These are phyloP conservation scores for Brachionichthys hirsutus DNA, from an alignment of 2,113 vertebrate genomes.

Conservation along the genomic window DNA sequence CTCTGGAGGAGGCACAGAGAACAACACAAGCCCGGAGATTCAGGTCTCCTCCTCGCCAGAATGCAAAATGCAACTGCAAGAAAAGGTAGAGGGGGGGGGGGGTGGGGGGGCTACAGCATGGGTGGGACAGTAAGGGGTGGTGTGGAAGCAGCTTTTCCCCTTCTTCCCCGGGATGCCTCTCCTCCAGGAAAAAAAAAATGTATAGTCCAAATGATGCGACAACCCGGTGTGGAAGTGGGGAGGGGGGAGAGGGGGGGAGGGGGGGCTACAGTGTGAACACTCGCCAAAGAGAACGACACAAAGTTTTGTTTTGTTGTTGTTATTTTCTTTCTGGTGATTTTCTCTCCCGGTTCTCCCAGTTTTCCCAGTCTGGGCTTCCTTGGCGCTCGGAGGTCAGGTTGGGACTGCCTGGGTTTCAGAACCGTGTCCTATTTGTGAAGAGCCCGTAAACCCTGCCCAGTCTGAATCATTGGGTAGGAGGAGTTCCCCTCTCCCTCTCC, in stretches of 20 bases:
- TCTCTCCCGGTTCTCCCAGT: slow-evolving; percentile 59
- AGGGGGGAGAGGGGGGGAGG: slow-evolving; percentile 28
- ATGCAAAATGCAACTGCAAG: slow-evolving; percentile 53
- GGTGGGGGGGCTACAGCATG: slow-evolving; percentile 49
- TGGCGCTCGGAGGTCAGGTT: slow-evolving; percentile 89
- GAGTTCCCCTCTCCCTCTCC: slow-evolving; percentile 85
- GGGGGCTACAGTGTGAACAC: slow-evolving; percentile 46
- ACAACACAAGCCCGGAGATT: slow-evolving; percentile 35
- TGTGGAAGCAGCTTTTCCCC: slow-evolving; percentile 47
- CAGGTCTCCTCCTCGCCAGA: slow-evolving; percentile 54
- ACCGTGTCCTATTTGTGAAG: slow-evolving; percentile 97
- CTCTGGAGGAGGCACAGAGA: slow-evolving; percentile 57
- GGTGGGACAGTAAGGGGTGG: slow-evolving; percentile 54
- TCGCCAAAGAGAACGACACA: slow-evolving; percentile 60
- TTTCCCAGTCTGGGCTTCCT: slow-evolving; percentile 85
- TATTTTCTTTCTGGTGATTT: slow-evolving; percentile 37
- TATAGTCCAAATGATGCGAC: slow-evolving; percentile 80
- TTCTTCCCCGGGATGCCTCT: slow-evolving; percentile 58
- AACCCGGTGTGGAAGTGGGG: slow-evolving; percentile 47
- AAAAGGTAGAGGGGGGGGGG: slow-evolving; percentile 16
- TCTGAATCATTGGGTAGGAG: slow-evolving; percentile 99
- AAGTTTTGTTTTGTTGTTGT: slow-evolving; percentile 59
- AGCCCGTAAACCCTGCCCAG: slow-evolving; percentile 93
- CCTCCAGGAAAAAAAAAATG: slow-evolving; percentile 53
- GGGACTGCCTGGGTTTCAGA: slow-evolving; percentile 90